These are phyloP conservation scores for Atta colombica DNA, from an alignment of 1,140 invertebrate species.

Conservation along the genomic window DNA sequence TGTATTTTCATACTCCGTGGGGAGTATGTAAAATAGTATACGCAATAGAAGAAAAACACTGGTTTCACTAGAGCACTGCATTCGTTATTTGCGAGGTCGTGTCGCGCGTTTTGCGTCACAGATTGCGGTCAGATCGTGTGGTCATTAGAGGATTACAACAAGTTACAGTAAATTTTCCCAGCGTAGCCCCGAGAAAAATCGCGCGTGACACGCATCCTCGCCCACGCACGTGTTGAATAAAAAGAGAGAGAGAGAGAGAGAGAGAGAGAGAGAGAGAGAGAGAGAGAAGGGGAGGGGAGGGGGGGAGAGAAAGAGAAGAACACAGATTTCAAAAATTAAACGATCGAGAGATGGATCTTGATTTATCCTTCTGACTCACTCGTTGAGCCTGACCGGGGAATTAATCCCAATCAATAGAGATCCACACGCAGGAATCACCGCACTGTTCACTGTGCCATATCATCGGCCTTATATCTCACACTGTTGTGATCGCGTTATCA, in stretches of 20 bases:
- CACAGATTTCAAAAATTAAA: not conserved
- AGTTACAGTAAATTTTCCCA: not conserved
- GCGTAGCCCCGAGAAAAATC: conserved; percentile 17
- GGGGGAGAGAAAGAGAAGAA: not conserved
- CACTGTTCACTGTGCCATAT: conserved; percentile 55
- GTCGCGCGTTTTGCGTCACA: conserved; percentile 24
- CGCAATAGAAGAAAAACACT: not conserved
- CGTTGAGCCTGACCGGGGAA: not conserved
- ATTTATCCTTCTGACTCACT: conserved; percentile 26
- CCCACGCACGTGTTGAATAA: conserved; percentile 34
- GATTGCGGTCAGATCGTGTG: conserved; percentile 20
- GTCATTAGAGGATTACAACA: conserved; percentile 2
- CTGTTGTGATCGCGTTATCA: conserved; percentile 28
- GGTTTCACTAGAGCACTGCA: conserved; percentile 12
- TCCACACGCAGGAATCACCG: not conserved
- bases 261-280: not conserved
- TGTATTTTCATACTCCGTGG: not conserved
- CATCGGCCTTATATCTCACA: conserved; percentile 24
- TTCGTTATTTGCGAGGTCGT: conserved; percentile 4
- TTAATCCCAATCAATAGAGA: conserved; percentile 6
- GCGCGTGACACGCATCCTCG: conserved; percentile 24
- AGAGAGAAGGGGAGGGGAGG: too few species aligned
- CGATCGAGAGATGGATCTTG: not conserved
- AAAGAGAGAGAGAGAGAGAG: not conserved
- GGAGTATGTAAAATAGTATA: conserved; percentile 1